These are phyloP conservation scores for Scaptomyza polygonia DNA, from an alignment of 2,888 invertebrate species.

Conservation along the genomic window DNA sequence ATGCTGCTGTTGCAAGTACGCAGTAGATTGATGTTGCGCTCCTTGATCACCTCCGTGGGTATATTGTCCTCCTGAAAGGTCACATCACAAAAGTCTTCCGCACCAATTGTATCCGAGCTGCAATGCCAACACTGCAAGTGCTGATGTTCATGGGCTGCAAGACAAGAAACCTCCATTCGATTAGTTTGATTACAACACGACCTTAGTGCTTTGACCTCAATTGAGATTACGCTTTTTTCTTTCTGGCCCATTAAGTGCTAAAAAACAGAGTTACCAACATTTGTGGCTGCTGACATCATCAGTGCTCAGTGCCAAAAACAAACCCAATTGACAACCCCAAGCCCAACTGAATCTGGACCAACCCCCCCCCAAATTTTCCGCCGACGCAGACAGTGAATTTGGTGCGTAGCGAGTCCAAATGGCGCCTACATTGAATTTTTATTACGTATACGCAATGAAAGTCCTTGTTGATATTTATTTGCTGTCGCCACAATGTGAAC, in stretches of 20 bases:
- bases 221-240: slow-evolving; percentile 15
- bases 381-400: slow-evolving; percentile 20
- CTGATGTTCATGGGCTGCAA: slow-evolving; percentile 43
- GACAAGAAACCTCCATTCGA: slow-evolving; percentile 11
- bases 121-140: slow-evolving; percentile 82
- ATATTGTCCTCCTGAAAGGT: slow-evolving; percentile 80
- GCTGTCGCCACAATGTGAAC: slow-evolving; percentile 2
- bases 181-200: slow-evolving; percentile 20
- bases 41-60: slow-evolving; percentile 72
- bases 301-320: slow-evolving; percentile 25
- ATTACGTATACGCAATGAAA: slow-evolving; percentile 50
- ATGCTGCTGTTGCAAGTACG: slow-evolving; percentile 80
- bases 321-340: too few species aligned
- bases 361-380: slow-evolving; percentile 25
- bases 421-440: slow-evolving; percentile 59
- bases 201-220: slow-evolving; percentile 49
- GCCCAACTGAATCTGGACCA: slow-evolving; percentile 10
- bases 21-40: slow-evolving; percentile 78
- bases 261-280: slow-evolving; percentile 2
- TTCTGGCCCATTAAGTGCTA: slow-evolving; percentile 5
- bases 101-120: slow-evolving; percentile 81
- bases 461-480: slow-evolving; percentile 21
- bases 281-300: slow-evolving; percentile 47
- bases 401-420: slow-evolving; percentile 49
- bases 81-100: slow-evolving; percentile 81